phyloP scores from a whole-genome alignment of 2,888 invertebrate genomes.

The Lepidocyrtinus sp. region DNA sequence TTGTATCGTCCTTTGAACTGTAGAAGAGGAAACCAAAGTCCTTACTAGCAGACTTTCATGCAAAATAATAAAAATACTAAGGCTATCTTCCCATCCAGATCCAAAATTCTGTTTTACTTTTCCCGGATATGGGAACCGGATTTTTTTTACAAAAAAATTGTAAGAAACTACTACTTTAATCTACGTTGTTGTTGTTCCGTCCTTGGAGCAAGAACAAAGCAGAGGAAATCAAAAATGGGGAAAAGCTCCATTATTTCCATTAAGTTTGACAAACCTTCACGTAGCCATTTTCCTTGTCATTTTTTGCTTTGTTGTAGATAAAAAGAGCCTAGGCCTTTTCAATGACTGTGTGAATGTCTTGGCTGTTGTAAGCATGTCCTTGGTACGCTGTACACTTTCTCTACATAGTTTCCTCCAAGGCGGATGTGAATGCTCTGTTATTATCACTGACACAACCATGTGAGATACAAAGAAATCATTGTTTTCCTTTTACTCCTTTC shows the following conservation, averaged over 20 bases:
- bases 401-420: slow-evolving; percentile 38
- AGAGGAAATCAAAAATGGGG: background rate
- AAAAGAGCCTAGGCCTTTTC: slow-evolving; percentile 6
- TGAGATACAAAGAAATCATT: slow-evolving; percentile 53
- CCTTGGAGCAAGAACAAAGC: background rate
- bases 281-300: slow-evolving; percentile 30
- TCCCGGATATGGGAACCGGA: background rate
- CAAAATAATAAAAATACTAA: too few species aligned
- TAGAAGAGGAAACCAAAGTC: too few species aligned
- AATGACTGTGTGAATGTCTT: slow-evolving; percentile 15
- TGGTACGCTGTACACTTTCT: slow-evolving; percentile 29
- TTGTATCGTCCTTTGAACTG: too few species aligned
- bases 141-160: background rate
- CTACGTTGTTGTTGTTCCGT: background rate
- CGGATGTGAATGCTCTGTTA: slow-evolving; percentile 54
- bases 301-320: slow-evolving; percentile 22
- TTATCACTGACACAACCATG: slow-evolving; percentile 59
- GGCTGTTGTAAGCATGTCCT: slow-evolving; percentile 33
- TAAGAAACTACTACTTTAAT: background rate
- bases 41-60: too few species aligned
- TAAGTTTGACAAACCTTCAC: slow-evolving; percentile 43
- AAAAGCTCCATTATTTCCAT: slow-evolving; percentile 24
- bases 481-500: slow-evolving; percentile 32
- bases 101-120: too few species aligned
- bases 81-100: too few species aligned